Percentiles rank a stretch among this genome's conserved stretches.
phyloP scores from a whole-genome alignment of 2,113 vertebrate genomes.

The Oplegnathus fasciatus region DNA sequence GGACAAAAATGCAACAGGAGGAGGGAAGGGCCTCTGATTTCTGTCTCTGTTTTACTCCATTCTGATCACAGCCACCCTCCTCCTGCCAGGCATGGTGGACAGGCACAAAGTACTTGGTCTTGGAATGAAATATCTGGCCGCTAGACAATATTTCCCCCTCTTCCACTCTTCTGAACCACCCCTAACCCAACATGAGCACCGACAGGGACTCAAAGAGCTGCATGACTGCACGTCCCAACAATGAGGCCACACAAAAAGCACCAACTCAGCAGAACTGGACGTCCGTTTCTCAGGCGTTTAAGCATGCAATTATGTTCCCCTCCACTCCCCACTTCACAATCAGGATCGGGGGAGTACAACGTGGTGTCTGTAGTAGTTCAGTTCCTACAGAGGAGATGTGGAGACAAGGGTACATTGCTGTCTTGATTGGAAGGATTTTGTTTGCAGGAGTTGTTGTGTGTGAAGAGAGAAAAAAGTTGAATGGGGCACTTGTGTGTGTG shows the following conservation, averaged over 20 bases:
- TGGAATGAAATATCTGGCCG: slow-evolving; percentile 74
- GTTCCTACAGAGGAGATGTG: slow-evolving; percentile 50
- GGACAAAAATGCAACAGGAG: slow-evolving; percentile 44
- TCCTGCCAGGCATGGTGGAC: slow-evolving; percentile 61
- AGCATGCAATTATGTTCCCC: slow-evolving; percentile 82
- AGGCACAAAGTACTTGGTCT: slow-evolving; percentile 67
- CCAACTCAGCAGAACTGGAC: slow-evolving; percentile 82
- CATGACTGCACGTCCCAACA: slow-evolving; percentile 84
- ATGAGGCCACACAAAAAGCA: slow-evolving; percentile 83
- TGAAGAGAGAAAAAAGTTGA: slow-evolving; percentile 27
- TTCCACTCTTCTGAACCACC: slow-evolving; percentile 65
- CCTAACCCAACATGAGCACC: slow-evolving; percentile 73
- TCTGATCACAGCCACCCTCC: slow-evolving; percentile 31
- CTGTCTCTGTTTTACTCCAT: slow-evolving; percentile 43
- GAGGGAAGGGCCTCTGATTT: slow-evolving; percentile 45
- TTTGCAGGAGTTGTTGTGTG: slow-evolving; percentile 35
- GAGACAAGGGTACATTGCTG: slow-evolving; percentile 38
- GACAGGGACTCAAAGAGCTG: slow-evolving; percentile 77
- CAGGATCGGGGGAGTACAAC: slow-evolving; percentile 70
- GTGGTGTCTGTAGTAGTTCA: slow-evolving; percentile 63
- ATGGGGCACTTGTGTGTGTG: slow-evolving; percentile 7
- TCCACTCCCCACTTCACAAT: slow-evolving; percentile 67
- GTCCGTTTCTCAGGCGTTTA: slow-evolving; percentile 82
- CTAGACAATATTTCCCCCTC: slow-evolving; percentile 64
- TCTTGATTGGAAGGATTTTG: slow-evolving; percentile 45